Conservation (phyloP, 2,797 vertebrate genomes). For the Serranus cabrilla region DNA sequence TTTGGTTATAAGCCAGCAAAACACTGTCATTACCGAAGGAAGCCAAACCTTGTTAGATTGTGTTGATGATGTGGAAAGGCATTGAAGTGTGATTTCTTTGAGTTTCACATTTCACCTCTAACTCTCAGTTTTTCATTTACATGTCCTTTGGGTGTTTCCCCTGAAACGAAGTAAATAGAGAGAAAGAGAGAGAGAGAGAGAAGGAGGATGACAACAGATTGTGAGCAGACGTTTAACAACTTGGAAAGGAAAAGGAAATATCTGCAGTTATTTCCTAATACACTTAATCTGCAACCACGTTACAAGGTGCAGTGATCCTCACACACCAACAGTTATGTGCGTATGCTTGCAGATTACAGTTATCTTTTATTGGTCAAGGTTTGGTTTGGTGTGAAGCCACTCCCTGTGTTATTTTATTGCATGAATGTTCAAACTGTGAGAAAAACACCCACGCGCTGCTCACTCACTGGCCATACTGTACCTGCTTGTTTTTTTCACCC, state of each 20-base stretch:
- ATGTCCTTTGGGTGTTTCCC: conserved; percentile 56
- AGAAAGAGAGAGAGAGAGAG: conserved; percentile 6
- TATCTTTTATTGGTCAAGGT: conserved; percentile 21
- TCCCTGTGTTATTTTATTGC: conserved; percentile 53
- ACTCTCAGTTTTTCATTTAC: conserved; percentile 52
- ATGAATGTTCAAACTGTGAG: conserved; percentile 66
- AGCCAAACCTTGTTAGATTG: conserved; percentile 44
- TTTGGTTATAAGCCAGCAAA: conserved; percentile 51
- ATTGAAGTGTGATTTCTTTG: conserved; percentile 52
- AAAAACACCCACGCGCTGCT: conserved; percentile 64
- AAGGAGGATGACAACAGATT: conserved; percentile 1
- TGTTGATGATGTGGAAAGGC: conserved; percentile 48
- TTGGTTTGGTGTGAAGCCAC: conserved; percentile 55
- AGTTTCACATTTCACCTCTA: conserved; percentile 63
- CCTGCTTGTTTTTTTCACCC: conserved; percentile 45
- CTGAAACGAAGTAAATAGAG: conserved; percentile 27
- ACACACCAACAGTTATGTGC: not conserved
- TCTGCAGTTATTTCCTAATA: conserved; percentile 3
- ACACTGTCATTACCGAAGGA: conserved; percentile 45
- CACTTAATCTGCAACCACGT: not conserved
- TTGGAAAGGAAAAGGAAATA: not conserved
- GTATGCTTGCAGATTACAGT: not conserved
- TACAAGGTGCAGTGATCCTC: too few species aligned
- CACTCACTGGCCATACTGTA: conserved; percentile 42
- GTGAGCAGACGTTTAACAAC: conserved; percentile 5